Evolutionary conservation across 2,113 vertebrate genomes (phyloP), one percentile per base, ranked within the genome.

Genomic region (Nansenia antarctica): DNA sequence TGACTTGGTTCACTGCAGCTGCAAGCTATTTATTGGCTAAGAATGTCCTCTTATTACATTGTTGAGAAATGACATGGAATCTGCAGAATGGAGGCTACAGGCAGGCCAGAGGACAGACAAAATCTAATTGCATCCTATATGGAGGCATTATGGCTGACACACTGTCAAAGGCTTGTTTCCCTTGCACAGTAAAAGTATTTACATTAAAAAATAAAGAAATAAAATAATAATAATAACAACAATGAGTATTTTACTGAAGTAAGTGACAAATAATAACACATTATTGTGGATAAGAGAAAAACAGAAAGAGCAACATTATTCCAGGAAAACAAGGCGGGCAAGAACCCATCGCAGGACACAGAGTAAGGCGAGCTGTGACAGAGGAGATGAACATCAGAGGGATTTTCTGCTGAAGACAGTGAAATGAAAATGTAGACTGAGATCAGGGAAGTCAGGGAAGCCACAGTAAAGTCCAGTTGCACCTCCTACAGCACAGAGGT

Each of bases 31-130:
- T 65, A 45, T 18, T 15, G 47, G 14, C 15, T 66, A 65, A 49
- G 69, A 81, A 67, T 58, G 68, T 65, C 68, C 34, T 81, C 54
- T 62, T 80, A 91, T 80, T 74, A 57, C 79, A 75, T 62, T 61
- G 79, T 66, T 34, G 62, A 73, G 70, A 65, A 79, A 72, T 59
- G 20, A 58, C 55, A 62, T 34, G 62, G 67, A 73, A 72, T 72
- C 59, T 77, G 52, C 74, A 69, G 67, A 77, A 76, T 55, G 42
- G n/a, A n/a, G n/a, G n/a, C n/a, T 63, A 67, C 61, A 35, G 47
- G 70, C 39, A 59, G 67, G 54, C 58, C 75, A 53, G 82, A 67
- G 55, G 49, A 76, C 70, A 39, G 58, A 31, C 18, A 37, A n/a
- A 14, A 39, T 7, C 54, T 66, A 54, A 70, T 64, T 45, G 69